phyloP scores from a whole-genome alignment of 2,888 invertebrate species.

The Trachelus troglodyta region DNA sequence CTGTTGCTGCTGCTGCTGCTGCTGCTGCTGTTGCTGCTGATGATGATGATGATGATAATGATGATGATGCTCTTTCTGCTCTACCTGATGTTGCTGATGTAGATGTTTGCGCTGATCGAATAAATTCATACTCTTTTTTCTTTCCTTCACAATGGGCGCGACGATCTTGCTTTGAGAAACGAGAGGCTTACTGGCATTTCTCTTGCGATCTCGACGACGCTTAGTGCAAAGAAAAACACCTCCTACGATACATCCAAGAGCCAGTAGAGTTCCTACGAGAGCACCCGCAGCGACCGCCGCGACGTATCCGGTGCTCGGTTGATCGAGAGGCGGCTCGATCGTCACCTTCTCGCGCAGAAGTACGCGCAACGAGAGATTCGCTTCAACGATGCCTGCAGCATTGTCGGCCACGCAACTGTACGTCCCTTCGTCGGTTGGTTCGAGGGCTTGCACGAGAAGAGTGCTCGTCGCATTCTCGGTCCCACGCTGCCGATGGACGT shows the following conservation, averaged over 20 bases:
- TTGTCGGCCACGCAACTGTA: conserved; percentile 90
- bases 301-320: conserved; percentile 52
- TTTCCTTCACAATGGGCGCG: conserved; percentile 65
- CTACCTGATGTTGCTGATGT: not conserved
- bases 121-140: conserved; percentile 32
- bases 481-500: conserved; percentile 50
- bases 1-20: conserved; percentile 53
- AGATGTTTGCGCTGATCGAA: not conserved
- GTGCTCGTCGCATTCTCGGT: conserved; percentile 51
- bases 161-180: conserved; percentile 49
- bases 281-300: conserved; percentile 58
- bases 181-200: conserved; percentile 49
- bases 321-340: conserved; percentile 52
- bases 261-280: conserved; percentile 55
- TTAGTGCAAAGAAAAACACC: conserved; percentile 56
- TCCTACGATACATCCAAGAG: conserved; percentile 54
- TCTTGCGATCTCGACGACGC: conserved; percentile 51
- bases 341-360: conserved; percentile 68
- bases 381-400: conserved; percentile 81
- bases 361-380: conserved; percentile 85
- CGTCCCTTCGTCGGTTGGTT: conserved; percentile 78
- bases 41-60: conserved; percentile 11
- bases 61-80: not conserved
- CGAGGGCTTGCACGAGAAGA: conserved; percentile 49
- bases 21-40: conserved; percentile 13